Conservation (phyloP, 2,113 vertebrate species). For the Ictalurus punctatus region DNA sequence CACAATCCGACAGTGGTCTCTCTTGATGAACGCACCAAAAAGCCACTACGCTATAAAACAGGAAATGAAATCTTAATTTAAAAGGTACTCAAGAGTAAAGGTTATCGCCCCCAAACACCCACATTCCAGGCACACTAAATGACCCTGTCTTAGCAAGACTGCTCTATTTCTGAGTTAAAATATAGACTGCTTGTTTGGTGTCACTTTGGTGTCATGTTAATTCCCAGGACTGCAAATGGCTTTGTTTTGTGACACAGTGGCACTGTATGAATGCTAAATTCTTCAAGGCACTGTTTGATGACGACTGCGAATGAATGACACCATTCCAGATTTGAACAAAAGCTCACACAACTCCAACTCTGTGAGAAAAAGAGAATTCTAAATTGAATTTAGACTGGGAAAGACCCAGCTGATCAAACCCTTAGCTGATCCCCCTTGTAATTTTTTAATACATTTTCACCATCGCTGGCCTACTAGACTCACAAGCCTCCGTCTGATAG, state of each 20-base stretch:
- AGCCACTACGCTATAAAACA: not conserved
- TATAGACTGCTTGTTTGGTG: constrained; percentile 64
- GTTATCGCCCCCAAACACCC: not conserved
- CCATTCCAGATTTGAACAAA: constrained; percentile 30
- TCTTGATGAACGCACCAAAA: not conserved
- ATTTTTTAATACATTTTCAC: not conserved
- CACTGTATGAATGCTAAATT: constrained; percentile 69
- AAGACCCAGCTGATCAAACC: not conserved
- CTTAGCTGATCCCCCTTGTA: not conserved
- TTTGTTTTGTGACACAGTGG: constrained; percentile 71
- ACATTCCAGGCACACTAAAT: constrained; percentile 51
- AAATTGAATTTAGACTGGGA: not conserved
- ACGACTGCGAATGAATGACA: constrained; percentile 50
- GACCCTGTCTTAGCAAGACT: constrained; percentile 50
- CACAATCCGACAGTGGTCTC: not conserved
- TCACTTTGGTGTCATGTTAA: constrained; percentile 53
- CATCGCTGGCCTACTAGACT: not conserved
- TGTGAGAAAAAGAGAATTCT: constrained; percentile 27
- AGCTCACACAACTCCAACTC: not conserved
- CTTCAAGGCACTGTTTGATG: constrained; percentile 62
- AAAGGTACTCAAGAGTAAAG: not conserved
- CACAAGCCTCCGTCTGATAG: no score
- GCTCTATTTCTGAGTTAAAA: constrained; percentile 44
- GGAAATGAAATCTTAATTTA: not conserved
- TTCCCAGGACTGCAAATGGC: constrained; percentile 57